phyloP scores from a whole-genome alignment of 2,113 vertebrate genomes.

The Melanotaenia duboulayi region DNA sequence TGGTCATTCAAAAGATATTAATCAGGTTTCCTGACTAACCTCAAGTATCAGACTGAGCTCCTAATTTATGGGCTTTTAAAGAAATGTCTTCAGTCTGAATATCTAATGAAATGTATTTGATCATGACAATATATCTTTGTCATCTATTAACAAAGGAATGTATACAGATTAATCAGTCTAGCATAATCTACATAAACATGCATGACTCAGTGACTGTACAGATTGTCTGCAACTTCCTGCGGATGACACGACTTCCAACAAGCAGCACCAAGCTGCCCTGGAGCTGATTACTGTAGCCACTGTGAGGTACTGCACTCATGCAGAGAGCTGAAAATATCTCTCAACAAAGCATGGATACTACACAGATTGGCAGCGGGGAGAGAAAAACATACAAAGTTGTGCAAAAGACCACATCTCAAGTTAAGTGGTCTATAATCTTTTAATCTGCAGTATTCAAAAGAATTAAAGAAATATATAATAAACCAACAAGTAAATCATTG shows the following conservation, averaged over 20 bases:
- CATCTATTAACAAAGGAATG: not conserved
- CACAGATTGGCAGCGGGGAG: slow-evolving; percentile 31
- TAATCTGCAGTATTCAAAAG: not conserved
- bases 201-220: not conserved
- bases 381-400: slow-evolving; percentile 21
- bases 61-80: too few relatives aligned
- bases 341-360: slow-evolving; percentile 50
- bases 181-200: not conserved
- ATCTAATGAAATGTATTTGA: too few relatives aligned
- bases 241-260: slow-evolving; percentile 37
- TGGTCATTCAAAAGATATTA: too few relatives aligned
- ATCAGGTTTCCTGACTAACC: too few relatives aligned
- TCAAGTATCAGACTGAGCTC: too few relatives aligned
- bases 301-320: slow-evolving; percentile 16
- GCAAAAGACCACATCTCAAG: slow-evolving; percentile 12
- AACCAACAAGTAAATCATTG: not conserved
- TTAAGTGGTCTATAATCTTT: not conserved
- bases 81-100: too few relatives aligned
- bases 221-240: slow-evolving; percentile 16
- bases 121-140: not conserved
- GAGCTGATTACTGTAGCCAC: slow-evolving; percentile 2
- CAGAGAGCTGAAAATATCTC: slow-evolving; percentile 63
- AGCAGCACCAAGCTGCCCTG: slow-evolving; percentile 34
- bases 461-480: not conserved
- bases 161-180: not conserved